Evolutionary conservation across 2,113 vertebrate genomes (phyloP).

Genomic region (Typhlomys cinereus): DNA sequence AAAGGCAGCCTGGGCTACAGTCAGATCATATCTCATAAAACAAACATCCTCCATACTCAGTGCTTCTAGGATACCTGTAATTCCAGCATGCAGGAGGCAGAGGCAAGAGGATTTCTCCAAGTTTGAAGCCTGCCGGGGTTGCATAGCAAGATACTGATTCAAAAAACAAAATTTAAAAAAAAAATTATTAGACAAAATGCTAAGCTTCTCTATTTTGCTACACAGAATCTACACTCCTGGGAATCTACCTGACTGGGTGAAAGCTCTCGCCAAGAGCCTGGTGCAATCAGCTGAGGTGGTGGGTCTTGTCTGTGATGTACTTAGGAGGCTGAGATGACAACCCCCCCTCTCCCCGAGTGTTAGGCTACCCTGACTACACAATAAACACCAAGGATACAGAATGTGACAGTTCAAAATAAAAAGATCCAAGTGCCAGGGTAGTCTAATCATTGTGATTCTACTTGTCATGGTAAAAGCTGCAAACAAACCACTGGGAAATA

Average conservation of each 20-base stretch:
- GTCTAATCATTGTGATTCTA: not conserved
- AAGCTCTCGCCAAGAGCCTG: not conserved
- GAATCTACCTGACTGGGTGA: not conserved
- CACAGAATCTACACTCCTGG: not conserved
- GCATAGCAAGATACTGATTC: not conserved
- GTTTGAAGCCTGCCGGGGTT: not conserved
- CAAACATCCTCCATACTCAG: not conserved
- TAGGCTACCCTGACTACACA: not conserved
- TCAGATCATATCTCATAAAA: not conserved
- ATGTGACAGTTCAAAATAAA: no score
- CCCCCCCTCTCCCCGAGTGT: not conserved
- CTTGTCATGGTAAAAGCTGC: not conserved
- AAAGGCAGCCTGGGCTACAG: not conserved
- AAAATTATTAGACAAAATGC: no score
- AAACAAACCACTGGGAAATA: not conserved
- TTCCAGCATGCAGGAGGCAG: not conserved
- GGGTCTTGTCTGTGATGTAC: not conserved
- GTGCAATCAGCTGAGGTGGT: not conserved
- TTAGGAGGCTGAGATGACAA: accelerated
- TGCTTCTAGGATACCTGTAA: not conserved
- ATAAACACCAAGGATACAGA: not conserved
- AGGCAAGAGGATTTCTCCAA: not conserved
- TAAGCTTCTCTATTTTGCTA: not conserved
- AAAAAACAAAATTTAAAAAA: not conserved
- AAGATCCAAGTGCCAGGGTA: no score